A percentile compares a stretch with the other conserved stretches of the same genome.
These are phyloP conservation scores for Recurvirostra avosetta DNA, from an alignment of 2,113 vertebrate genomes.

Conservation along the genomic window DNA sequence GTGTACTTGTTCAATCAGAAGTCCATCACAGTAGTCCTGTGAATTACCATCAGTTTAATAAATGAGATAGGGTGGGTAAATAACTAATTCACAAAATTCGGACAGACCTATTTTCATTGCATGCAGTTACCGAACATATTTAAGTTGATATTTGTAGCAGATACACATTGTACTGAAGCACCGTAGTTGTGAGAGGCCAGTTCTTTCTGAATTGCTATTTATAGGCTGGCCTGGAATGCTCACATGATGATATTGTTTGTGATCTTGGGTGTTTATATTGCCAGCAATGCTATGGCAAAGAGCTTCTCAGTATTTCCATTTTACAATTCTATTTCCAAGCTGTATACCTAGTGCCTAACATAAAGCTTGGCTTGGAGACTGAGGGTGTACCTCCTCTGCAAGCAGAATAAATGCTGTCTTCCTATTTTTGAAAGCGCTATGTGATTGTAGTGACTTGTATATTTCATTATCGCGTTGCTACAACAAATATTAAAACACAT, in stretches of 20 bases:
- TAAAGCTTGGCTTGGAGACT: neutral
- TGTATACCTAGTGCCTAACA: neutral
- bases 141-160: neutral
- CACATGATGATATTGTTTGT: slow-evolving; percentile 40
- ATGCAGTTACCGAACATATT: neutral
- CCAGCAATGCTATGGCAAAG: slow-evolving; percentile 6
- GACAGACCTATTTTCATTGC: neutral
- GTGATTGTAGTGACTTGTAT: neutral
- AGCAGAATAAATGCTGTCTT: neutral
- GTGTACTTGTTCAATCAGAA: neutral
- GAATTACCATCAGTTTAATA: neutral
- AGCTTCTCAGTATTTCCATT: slow-evolving; percentile 41
- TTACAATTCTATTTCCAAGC: neutral
- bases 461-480: slow-evolving; percentile 15
- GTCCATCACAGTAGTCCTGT: neutral
- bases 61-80: neutral
- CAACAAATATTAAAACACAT: slow-evolving; percentile 7
- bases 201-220: slow-evolving; percentile 44
- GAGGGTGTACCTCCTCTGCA: neutral
- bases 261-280: slow-evolving; percentile 41
- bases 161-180: neutral
- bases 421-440: neutral
- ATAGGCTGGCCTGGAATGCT: slow-evolving; percentile 41
- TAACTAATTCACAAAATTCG: neutral
- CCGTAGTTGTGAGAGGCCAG: neutral